Base-by-base conservation (phyloP, 2,113 vertebrate genomes). In the Saguinus midas region DNA sequence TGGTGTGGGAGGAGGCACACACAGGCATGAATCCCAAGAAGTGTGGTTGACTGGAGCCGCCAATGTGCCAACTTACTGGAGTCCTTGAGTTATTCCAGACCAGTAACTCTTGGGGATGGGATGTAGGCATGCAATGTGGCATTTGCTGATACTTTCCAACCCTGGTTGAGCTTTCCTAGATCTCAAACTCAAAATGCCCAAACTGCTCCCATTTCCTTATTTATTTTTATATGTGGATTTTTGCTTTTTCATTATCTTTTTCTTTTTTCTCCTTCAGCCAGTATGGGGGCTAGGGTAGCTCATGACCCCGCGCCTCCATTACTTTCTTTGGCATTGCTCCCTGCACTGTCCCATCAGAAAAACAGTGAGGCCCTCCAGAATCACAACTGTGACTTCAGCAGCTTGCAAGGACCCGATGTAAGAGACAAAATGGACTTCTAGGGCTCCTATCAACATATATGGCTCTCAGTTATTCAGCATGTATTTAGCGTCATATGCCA, bases 41-140 rank as follows among this genome's bases (percentile, higher is more conserved):
- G 8, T n/a, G 6, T 37, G 96, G 32, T 25, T 95, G 85, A 12
- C 21, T 50, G 55, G 8, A n/a, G 9, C 58, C 40, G 61, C 78
- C 48, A 4, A 2, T 29, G 1, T 23, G 12, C 18, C 18, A 12
- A 16, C 48, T 40, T 70, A 3, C 48, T 12, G 3, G 3, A 6
- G 11, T 40, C 61, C 40, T 80, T 68, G 27, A 7, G 1, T 86
- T 57, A 35, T 73, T 66, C 13, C 72, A 76, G 40, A 64, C 25
- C 40, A 20, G 5, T 8, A 1, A 76, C 66, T 78, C 58, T 10
- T 17, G 40, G 72, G 29, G 29, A 50, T 4, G 25, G 32, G n/a
- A n/a, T 23, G 29, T 27, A 75, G 4, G 12, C 21, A 29, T 40
- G 12, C 8, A 11, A 40, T 4, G 35, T 13, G 66, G 11, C 18